Conservation (phyloP, 2,113 vertebrate species). For the Mormyrus iriodes region DNA sequence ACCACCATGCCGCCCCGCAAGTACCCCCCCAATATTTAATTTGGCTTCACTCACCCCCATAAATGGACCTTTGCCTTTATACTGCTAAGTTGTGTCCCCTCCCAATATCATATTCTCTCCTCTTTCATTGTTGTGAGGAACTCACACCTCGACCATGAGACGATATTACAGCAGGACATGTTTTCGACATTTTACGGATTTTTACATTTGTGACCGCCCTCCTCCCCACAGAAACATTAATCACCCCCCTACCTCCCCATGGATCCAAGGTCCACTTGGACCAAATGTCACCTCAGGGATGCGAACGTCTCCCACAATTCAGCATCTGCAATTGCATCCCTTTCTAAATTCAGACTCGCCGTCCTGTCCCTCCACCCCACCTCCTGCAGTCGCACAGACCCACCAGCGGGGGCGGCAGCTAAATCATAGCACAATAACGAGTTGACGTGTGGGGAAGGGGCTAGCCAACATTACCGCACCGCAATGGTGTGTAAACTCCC, state of each 20-base stretch:
- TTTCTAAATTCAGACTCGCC: not conserved
- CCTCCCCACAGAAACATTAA: not conserved
- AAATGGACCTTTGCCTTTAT: not conserved
- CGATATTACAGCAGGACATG: not conserved
- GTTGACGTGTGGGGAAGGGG: no score
- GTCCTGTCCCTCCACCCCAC: not conserved
- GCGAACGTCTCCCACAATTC: not conserved
- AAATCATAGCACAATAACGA: not conserved
- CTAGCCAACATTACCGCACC: no score
- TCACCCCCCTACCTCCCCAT: no score
- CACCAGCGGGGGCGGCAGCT: not conserved
- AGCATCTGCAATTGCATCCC: not conserved
- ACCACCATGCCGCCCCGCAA: no score
- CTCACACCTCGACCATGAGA: not conserved
- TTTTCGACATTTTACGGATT: not conserved
- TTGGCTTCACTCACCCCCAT: no score
- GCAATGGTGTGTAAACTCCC: not conserved
- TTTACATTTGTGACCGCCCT: not conserved
- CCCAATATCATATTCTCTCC: not conserved
- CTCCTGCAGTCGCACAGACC: not conserved
- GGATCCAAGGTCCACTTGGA: not conserved
- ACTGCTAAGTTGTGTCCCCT: not conserved
- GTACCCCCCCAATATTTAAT: no score
- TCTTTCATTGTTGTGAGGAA: not conserved
- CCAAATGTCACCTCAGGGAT: not conserved